Evolutionary conservation across 2,888 invertebrate species (phyloP), one percentile per base, ranked within the genome.

Genomic region (Pegoplata infirma): DNA sequence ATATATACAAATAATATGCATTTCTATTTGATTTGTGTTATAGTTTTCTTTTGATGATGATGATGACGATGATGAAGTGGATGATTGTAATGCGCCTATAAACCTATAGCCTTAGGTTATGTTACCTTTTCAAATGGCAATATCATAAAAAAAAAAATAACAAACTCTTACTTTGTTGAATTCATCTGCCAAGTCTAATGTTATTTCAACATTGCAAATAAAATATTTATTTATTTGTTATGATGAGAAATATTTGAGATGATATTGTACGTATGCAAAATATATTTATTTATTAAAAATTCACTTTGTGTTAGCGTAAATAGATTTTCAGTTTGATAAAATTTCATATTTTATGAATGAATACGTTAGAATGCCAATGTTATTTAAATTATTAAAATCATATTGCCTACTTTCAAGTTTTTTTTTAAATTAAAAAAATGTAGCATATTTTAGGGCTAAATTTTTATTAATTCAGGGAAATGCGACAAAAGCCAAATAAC

Each of bases 71-170:
- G 28, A 16, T 16, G 7, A 53, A 16, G 6, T 25, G 25, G 28
- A 16, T 55, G 25, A 44, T 66, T 44, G 19, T 25, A 23, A 16
- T 19, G 14, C 28, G 63, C 12, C 40, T 40, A 64, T 40, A 64
- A 16, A 66, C 64, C 64, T 40, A 53, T 66, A 66, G 53, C 55
- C 55, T 67, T 44, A 46, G 10, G 44, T 10, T 36, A 40, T 67
- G 36, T 23, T 67, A 55, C 46, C 25, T 25, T 47, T 63, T 67
- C 17, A 55, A 3, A 16, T 46, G 47, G 46, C 16, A 25, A 47
- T 46, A 17, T 16, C n/a, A 49, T 49, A 49, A 21, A 12, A 44
- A 14, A 44, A 36, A 36, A n/a, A 36, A n/a, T 36, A n/a, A n/a
- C n/a, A n/a, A n/a, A n/a, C n/a, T n/a, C n/a, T 10, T 32, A 10